A percentile compares a stretch with the other conserved stretches of the same genome.
These are phyloP conservation scores for Caradrina clavipalpis DNA, from an alignment of 2,888 invertebrate species.

Conservation along the genomic window DNA sequence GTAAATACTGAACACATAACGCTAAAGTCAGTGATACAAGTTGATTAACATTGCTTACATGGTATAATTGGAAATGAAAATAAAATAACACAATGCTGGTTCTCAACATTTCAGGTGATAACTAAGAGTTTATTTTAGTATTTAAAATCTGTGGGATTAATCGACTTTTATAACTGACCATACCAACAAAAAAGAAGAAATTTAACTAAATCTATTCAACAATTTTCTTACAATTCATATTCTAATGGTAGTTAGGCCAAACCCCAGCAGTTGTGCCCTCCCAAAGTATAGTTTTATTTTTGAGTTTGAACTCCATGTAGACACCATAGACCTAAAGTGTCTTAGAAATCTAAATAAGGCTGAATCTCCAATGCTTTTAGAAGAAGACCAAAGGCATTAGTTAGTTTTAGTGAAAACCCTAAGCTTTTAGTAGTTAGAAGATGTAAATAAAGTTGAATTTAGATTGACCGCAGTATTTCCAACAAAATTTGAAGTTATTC, in stretches of 20 bases:
- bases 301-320: conserved; percentile 37
- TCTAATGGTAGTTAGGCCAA: conserved; percentile 36
- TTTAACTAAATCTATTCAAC: not conserved
- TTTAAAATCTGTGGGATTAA: no score
- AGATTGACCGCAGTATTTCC: conserved; percentile 6
- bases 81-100: no score
- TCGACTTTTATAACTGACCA: no score
- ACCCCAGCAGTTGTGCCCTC: conserved; percentile 50
- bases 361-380: conserved; percentile 55
- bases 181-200: not conserved
- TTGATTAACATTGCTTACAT: no score
- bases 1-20: no score
- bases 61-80: no score
- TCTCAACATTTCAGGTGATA: no score
- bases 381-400: conserved; percentile 25
- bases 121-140: no score
- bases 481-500: conserved; percentile 8
- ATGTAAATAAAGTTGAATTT: conserved; percentile 33
- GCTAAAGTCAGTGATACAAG: no score
- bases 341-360: conserved; percentile 36
- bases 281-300: conserved; percentile 30
- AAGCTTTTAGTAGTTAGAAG: conserved; percentile 57
- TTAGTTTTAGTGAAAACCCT: conserved; percentile 9
- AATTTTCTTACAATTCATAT: conserved; percentile 30
- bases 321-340: conserved; percentile 38